Conservation (phyloP, 2,888 invertebrate genomes). For the Theretra japonica region DNA sequence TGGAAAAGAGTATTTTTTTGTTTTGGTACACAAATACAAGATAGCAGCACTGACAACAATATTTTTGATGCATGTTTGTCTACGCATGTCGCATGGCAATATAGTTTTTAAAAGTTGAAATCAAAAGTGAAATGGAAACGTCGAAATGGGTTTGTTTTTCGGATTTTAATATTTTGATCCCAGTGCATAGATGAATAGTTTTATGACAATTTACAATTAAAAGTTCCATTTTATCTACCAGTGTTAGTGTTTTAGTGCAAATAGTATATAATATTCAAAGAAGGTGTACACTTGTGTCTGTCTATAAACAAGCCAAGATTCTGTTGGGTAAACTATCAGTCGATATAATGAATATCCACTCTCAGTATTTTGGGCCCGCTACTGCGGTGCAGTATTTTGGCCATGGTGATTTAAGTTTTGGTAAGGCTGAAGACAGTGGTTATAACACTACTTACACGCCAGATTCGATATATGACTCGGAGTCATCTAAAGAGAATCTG, state of each 20-base stretch:
- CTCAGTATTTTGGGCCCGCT: slow-evolving; percentile 47
- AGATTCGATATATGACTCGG: slow-evolving; percentile 67
- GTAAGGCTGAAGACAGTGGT: slow-evolving; percentile 76
- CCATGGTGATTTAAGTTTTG: slow-evolving; percentile 47
- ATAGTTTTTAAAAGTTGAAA: slow-evolving; percentile 6
- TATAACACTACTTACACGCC: slow-evolving; percentile 77
- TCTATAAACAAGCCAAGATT: slow-evolving; percentile 36
- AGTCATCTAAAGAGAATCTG: slow-evolving; percentile 62
- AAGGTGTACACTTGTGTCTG: slow-evolving; percentile 33
- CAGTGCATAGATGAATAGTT: neutral
- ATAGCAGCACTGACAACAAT: neutral
- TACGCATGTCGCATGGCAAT: neutral
- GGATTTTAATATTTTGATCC: slow-evolving; percentile 20
- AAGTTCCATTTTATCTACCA: neutral
- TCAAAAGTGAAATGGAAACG: slow-evolving; percentile 21
- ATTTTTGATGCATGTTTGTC: neutral
- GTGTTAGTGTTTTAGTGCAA: neutral
- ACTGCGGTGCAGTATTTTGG: slow-evolving; percentile 30
- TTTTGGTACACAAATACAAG: neutral
- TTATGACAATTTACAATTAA: neutral
- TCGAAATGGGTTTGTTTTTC: slow-evolving; percentile 30
- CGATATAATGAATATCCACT: slow-evolving; percentile 65
- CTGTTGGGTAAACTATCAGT: slow-evolving; percentile 18
- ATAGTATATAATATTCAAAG: neutral
- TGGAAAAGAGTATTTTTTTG: neutral